These are phyloP conservation scores for Gila robusta DNA, from an alignment of 2,797 vertebrate genomes.

Conservation along the genomic window DNA sequence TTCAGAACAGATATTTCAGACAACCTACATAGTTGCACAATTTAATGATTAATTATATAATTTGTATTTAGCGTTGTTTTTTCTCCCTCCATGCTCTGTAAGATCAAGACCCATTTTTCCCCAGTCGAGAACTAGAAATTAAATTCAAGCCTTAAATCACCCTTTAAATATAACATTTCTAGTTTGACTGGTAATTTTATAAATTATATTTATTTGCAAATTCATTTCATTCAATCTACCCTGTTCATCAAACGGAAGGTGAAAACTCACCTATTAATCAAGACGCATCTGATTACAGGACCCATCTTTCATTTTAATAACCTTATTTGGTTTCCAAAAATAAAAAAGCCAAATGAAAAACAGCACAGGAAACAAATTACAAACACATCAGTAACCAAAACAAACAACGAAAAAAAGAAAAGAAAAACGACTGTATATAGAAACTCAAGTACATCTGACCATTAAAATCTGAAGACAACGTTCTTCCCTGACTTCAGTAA, in stretches of 20 bases:
- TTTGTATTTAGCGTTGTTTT: background rate
- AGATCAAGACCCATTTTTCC: background rate
- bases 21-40: background rate
- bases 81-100: background rate
- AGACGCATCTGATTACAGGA: constrained; percentile 25
- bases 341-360: constrained; percentile 69
- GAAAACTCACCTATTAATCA: background rate
- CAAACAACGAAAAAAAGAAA: constrained; percentile 30
- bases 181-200: background rate
- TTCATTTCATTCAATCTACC: background rate
- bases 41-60: background rate
- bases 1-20: background rate
- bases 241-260: background rate
- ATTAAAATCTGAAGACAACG: constrained; percentile 76
- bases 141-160: background rate
- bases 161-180: background rate
- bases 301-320: constrained; percentile 68
- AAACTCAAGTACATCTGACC: constrained; percentile 73
- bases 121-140: background rate
- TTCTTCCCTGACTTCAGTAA: constrained; percentile 61
- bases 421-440: constrained; percentile 39
- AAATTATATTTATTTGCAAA: background rate
- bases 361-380: constrained; percentile 56
- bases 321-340: constrained; percentile 73
- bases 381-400: constrained; percentile 64